Base-by-base conservation (phyloP, 2,888 invertebrate genomes). In the Eilema sororculum region DNA sequence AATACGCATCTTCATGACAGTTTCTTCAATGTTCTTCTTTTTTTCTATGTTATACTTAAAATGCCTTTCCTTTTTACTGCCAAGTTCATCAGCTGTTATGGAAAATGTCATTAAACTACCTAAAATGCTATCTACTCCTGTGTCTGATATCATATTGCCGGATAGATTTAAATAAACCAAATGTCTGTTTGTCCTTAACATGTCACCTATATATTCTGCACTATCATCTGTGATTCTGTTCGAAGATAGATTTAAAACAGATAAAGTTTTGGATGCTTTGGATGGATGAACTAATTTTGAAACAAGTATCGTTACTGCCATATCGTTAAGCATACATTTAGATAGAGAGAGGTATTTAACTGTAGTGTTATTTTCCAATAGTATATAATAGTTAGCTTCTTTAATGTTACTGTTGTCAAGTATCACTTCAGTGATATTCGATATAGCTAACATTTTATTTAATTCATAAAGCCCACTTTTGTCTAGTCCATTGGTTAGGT, bases 91-190 rank as follows among this genome's bases (percentile, higher is more conserved):
- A 1, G 28, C 10, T 0, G 79, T 81, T 22, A 93, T 56, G 52
- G 30, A 3, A 25, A 79, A 79, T 25, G 62, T 65, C 3, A 9
- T 16, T 52, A 79, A 80, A 24, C 78, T 69, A 24, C 82, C 74
- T 9, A 93, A 81, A 75, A 92, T 86, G 68, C 75, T 71, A 33
- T 74, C 61, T 8, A 88, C 90, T 22, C 92, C 92, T 10, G 78
- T 80, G 69, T 91, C 91, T 58, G 78, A 68, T 24, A 92, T 88
- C 71, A 73, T 86, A 82, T 93, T 93, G 71, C 84, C 87, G 3
- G 92, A 84, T 71, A 91, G 74, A 82, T 91, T 92, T 68, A 92
- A 87, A 86, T 90, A 91, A 74, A 89, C 84, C 84, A 93, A 88
- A 81, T 79, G 81, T 79, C 92, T 89, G 85, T 93, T 93, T 72